Evolutionary conservation across 92 coral and sea anemone genomes (phyloP).

Genomic region (Bergia puertoricense): DNA sequence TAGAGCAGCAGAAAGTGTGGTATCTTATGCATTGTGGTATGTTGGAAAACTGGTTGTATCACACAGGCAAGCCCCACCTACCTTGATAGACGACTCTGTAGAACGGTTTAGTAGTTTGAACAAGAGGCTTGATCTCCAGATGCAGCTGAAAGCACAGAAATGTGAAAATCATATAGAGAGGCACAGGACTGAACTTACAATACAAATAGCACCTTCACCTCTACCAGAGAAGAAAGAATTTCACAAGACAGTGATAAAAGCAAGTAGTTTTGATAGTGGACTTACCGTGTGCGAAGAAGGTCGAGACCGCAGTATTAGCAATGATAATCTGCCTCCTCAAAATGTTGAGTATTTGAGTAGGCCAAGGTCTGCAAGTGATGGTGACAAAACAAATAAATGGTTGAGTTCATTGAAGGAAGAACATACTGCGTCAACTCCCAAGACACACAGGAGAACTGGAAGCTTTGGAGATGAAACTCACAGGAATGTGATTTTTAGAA

Average conservation of each 20-base stretch:
- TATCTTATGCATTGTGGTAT: constrained; percentile 75
- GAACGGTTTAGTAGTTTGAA: constrained; percentile 67
- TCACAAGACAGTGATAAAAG: constrained; percentile 57
- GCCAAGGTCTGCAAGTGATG: constrained; percentile 97
- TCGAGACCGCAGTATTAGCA: constrained; percentile 22
- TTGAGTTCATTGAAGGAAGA: constrained; percentile 10
- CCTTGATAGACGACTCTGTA: constrained; percentile 86
- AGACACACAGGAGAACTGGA: constrained; percentile 61
- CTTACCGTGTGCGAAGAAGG: constrained; percentile 44
- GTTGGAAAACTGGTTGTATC: constrained; percentile 88
- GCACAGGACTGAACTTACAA: constrained; percentile 32
- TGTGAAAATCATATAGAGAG: constrained; percentile 22
- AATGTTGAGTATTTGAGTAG: constrained; percentile 47
- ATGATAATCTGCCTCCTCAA: neutral
- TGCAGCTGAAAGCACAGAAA: constrained; percentile 53
- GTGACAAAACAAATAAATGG: constrained; percentile 56
- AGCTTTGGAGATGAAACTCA: constrained; percentile 62
- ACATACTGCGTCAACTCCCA: constrained; percentile 17
- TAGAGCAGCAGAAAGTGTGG: constrained; percentile 40
- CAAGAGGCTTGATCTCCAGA: constrained; percentile 68
- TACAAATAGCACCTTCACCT: constrained; percentile 51
- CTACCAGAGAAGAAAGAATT: constrained; percentile 21
- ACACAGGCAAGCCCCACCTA: constrained; percentile 94
- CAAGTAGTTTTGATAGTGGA: constrained; percentile 68
- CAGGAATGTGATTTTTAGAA: constrained; percentile 70